These are phyloP conservation scores for Hippoglossus stenolepis DNA, from an alignment of 2,113 vertebrate species.

Conservation along the genomic window DNA sequence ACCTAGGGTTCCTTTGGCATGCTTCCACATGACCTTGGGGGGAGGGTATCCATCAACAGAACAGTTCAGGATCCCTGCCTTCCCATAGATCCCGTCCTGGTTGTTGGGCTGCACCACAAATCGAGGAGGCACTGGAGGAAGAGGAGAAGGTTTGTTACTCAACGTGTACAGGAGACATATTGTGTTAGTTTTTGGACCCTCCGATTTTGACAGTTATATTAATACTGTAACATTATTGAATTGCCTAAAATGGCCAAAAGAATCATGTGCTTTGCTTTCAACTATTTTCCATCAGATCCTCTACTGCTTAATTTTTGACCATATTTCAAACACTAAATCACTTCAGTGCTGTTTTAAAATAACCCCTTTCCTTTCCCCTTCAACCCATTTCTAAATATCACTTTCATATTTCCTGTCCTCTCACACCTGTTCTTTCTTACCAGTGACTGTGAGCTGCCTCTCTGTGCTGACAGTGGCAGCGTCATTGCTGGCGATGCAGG, in stretches of 20 bases:
- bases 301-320: neutral
- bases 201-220: neutral
- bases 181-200: too few species aligned
- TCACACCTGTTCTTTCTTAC: conserved; percentile 70
- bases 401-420: neutral
- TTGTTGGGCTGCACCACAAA: conserved; percentile 99
- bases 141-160: neutral
- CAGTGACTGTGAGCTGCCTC: conserved; percentile 95
- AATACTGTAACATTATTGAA: neutral
- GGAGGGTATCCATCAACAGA: conserved; percentile 97
- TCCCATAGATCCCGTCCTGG: conserved; percentile 98
- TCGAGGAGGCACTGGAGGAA: conserved; percentile 90
- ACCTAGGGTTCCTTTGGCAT: conserved; percentile 89
- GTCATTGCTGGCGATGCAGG: conserved; percentile 97
- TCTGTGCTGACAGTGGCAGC: conserved; percentile 97
- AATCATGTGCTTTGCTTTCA: neutral
- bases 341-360: conserved; percentile 1
- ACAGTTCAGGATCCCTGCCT: conserved; percentile 95
- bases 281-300: neutral
- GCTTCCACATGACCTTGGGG: conserved; percentile 99
- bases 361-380: neutral
- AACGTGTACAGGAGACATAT: too few species aligned
- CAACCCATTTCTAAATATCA: conserved; percentile 13
- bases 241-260: neutral
- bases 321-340: neutral